Base-by-base conservation (phyloP, 2,113 vertebrate species). In the Paracanthobrama guichenoti region DNA sequence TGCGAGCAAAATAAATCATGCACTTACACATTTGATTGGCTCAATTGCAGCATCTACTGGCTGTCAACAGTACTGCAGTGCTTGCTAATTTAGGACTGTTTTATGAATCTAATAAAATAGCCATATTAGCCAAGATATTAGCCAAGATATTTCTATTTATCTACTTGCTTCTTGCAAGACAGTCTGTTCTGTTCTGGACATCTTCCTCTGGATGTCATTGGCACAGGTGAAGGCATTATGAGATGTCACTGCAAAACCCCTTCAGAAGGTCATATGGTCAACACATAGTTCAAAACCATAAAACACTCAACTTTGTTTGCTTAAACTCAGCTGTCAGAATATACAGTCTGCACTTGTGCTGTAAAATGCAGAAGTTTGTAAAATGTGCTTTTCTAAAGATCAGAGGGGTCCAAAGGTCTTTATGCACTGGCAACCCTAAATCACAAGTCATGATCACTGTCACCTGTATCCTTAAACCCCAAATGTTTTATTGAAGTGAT, bases 31-130 rank as follows among this genome's bases (percentile, higher is more conserved):
- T 16, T 8, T 6, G 31, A 69, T 75, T 57, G 82, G 84, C 75
- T 88, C 84, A 77, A 88, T 83, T 60, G 84, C 81, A 55, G 35
- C 84, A 80, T 86, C 84, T 88, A 77, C 84, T 85, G 86, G 75
- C 24, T 28, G 11, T 28, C 26, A 9, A 12, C 7, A 42, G 73
- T 53, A 85, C 48, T 76, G 16, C 14, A n/a, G 64, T 6, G 31
- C 18, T 69, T 69, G 35, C 18, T 39, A 4, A 67, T 67, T 67
- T 67, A 39, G 1, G 14, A 6, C 62, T 39, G 18, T 69, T 42
- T 69, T 26, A n/a, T n/a, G 50, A 9, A 4, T 24, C n/a, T 82
- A 48, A 7, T 7, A 71, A 71, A 71, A 2, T 24, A n/a, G 22
- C 39, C 3, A 44, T n/a, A 4, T n/a, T n/a, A n/a, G n/a, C n/a